These are phyloP conservation scores for Myotis lucifugus DNA, from an alignment of 2,113 vertebrate species.

Conservation along the genomic window DNA sequence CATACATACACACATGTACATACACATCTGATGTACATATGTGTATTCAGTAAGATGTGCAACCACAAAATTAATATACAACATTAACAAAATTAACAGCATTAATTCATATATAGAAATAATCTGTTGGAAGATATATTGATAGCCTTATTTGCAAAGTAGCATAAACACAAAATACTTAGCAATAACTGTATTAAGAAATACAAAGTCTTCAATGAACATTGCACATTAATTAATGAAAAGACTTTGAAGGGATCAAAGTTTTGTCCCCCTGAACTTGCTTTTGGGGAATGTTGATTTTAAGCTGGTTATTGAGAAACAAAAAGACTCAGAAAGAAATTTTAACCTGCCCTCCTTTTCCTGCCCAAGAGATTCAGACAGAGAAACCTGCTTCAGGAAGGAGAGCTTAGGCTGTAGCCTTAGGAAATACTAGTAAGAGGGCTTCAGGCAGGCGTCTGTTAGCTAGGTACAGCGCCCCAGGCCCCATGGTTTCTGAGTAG, in stretches of 20 bases:
- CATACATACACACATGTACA: background rate
- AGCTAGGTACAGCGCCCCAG: background rate
- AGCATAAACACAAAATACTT: background rate
- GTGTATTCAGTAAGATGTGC: background rate
- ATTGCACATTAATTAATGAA: background rate
- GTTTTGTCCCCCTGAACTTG: background rate
- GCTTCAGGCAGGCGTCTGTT: background rate
- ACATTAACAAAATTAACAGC: background rate
- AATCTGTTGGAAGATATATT: background rate
- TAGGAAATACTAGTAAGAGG: background rate
- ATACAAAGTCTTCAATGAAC: background rate
- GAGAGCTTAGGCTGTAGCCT: background rate
- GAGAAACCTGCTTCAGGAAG: background rate
- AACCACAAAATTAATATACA: background rate
- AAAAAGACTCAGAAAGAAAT: background rate
- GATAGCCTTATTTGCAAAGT: background rate
- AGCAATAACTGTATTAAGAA: background rate
- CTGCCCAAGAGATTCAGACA: background rate
- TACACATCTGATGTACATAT: background rate
- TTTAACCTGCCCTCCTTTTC: background rate
- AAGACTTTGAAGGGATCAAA: background rate
- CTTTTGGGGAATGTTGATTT: background rate
- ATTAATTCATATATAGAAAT: background rate
- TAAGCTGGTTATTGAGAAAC: background rate
- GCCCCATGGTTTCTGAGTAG: background rate